A percentile compares a stretch with the other conserved stretches of the same genome.
Evolutionary conservation across 2,888 invertebrate species (phyloP).

Genomic region (Xanthorhoe designata): DNA sequence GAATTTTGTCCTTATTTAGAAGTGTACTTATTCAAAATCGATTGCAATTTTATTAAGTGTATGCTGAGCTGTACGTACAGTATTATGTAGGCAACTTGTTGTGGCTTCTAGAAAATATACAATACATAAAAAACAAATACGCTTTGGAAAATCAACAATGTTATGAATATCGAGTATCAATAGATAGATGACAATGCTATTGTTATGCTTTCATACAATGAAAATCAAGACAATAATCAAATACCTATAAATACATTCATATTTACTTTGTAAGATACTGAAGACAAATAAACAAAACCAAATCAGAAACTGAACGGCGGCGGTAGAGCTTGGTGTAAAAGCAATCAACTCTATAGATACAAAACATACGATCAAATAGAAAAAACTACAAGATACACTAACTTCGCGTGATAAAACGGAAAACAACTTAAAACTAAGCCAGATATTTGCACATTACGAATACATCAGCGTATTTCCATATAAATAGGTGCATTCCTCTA

Average conservation of each 20-base stretch:
- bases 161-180: conserved; percentile 15
- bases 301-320: not conserved
- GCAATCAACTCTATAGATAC: not conserved
- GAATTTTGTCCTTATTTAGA: conserved; percentile 30
- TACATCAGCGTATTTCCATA: conserved; percentile 2
- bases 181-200: conserved; percentile 23
- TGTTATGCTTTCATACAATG: conserved; percentile 16
- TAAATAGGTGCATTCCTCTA: conserved; percentile 14
- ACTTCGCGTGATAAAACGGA: not conserved
- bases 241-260: conserved; percentile 8
- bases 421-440: conserved; percentile 4
- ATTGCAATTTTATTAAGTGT: not conserved
- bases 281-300: not conserved
- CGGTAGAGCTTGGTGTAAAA: no score
- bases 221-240: conserved; percentile 19
- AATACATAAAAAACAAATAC: not conserved
- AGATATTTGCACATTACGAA: conserved; percentile 4
- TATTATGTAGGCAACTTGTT: not conserved
- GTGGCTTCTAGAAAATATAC: not conserved
- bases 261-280: not conserved
- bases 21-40: conserved; percentile 10
- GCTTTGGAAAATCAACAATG: conserved; percentile 4
- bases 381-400: not conserved
- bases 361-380: not conserved
- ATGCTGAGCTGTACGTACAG: not conserved